Evolutionary conservation across 2,888 invertebrate species (phyloP), one percentile per base, ranked within the genome.

Genomic region (Orgyia antiqua): DNA sequence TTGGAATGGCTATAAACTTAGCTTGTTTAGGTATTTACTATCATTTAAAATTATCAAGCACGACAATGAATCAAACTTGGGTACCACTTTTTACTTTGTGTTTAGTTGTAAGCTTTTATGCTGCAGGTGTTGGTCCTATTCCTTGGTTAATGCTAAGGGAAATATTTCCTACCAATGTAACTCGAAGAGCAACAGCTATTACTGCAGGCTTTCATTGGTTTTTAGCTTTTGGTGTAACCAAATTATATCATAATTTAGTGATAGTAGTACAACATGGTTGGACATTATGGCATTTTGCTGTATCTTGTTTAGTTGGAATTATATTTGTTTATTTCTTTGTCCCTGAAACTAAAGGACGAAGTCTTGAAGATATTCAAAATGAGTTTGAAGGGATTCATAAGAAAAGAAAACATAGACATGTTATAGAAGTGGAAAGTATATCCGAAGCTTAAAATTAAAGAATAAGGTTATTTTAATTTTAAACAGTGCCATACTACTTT

Each of bases 111-210:
- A 75, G 87, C 3, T 82, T 87, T 0, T 93, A 91, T 53, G 89
- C 91, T 0, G 67, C 90, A 12, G 93, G 93, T 1, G 89, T 88
- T 10, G 93, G 92, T 0, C 92, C 92, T 0, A 89, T 93, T 13
- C 93, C 93, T 0, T 92, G 93, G 92, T 68, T 93, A 54, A 89
- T 93, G 87, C 52, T 89, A 10, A 78, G 92, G 26, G 92, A 93
- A 64, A 82, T 93, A 21, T 90, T 94, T 48, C 86, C 93, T 4
- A 66, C 88, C 0, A 87, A 91, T 38, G 88, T 89, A 0, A 91
- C 89, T 27, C 89, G 88, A 24, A 60, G 88, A 33, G 93, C 93
- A 0, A 89, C 91, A 13, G 90, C 91, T 0, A 75, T 92, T n/a
- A 89, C 92, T 0, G 90, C 90, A 2, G 87, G 90, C 7, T 83